Evolutionary conservation across 2,888 invertebrate genomes (phyloP).

Genomic region (Athrips mouffetella): DNA sequence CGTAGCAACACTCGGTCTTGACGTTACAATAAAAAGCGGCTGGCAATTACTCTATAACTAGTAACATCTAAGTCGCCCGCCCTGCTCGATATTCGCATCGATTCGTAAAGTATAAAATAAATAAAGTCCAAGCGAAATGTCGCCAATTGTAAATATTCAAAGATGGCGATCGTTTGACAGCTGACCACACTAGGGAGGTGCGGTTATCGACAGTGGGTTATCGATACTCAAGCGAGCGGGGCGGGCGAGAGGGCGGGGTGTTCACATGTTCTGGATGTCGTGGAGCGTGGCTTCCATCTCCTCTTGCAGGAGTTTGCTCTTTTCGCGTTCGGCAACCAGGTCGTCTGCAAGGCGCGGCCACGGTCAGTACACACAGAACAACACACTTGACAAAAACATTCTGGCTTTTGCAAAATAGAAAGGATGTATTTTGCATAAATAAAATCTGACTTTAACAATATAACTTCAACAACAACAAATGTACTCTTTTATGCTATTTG

Average conservation of each 20-base stretch:
- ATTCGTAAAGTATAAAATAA: slow-evolving; percentile 18
- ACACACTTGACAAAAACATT: slow-evolving; percentile 37
- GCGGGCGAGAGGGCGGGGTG: slow-evolving; percentile 44
- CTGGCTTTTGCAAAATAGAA: too few species aligned
- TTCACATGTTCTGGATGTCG: slow-evolving; percentile 99
- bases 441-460: too few species aligned
- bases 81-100: slow-evolving; percentile 40
- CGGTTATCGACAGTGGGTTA: slow-evolving; percentile 34
- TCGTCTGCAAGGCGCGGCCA: slow-evolving; percentile 89
- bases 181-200: slow-evolving; percentile 29
- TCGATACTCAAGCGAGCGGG: slow-evolving; percentile 26
- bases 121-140: slow-evolving; percentile 12
- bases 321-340: slow-evolving; percentile 94
- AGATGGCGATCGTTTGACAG: slow-evolving; percentile 31
- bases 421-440: too few species aligned
- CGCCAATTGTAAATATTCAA: slow-evolving; percentile 24
- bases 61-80: slow-evolving; percentile 63
- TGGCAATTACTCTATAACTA: slow-evolving; percentile 74
- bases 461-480: too few species aligned
- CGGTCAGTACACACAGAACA: slow-evolving; percentile 67
- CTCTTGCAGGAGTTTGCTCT: slow-evolving; percentile 97
- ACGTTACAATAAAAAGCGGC: slow-evolving; percentile 70
- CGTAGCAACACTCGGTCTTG: slow-evolving; percentile 67
- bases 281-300: slow-evolving; percentile 99
- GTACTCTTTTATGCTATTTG: background rate